phyloP scores from a whole-genome alignment of 2,113 vertebrate genomes.

The Crocuta crocuta region DNA sequence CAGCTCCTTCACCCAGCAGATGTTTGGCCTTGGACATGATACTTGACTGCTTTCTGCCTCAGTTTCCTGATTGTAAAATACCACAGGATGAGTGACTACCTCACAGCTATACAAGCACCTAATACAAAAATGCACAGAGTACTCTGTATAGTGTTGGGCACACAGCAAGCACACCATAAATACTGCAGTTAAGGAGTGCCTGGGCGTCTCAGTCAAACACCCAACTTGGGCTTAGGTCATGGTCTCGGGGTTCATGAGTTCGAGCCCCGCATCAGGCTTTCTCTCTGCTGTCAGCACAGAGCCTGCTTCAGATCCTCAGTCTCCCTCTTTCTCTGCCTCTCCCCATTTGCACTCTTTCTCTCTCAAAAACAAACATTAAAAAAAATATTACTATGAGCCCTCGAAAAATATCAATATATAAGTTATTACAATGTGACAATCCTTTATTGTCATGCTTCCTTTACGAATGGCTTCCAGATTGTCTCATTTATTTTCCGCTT shows the following conservation, averaged over 20 bases:
- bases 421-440: not conserved
- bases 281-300: too few species aligned
- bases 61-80: not conserved
- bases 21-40: not conserved
- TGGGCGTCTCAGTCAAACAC: too few species aligned
- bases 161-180: not conserved
- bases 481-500: not conserved
- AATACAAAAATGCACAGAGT: accelerated
- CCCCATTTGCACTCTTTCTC: too few species aligned
- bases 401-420: not conserved
- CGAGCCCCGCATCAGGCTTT: too few species aligned
- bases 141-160: accelerated
- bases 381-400: not conserved
- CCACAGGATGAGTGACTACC: accelerated
- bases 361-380: too few species aligned
- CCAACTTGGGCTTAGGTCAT: too few species aligned
- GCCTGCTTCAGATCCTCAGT: too few species aligned
- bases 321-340: too few species aligned
- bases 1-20: not conserved
- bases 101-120: not conserved
- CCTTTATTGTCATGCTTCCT: not conserved
- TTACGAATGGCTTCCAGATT: not conserved
- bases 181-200: not conserved
- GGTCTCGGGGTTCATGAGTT: too few species aligned
- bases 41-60: not conserved